Evolutionary conservation across 2,888 invertebrate species (phyloP).

Genomic region (Halictus quadricinctus): DNA sequence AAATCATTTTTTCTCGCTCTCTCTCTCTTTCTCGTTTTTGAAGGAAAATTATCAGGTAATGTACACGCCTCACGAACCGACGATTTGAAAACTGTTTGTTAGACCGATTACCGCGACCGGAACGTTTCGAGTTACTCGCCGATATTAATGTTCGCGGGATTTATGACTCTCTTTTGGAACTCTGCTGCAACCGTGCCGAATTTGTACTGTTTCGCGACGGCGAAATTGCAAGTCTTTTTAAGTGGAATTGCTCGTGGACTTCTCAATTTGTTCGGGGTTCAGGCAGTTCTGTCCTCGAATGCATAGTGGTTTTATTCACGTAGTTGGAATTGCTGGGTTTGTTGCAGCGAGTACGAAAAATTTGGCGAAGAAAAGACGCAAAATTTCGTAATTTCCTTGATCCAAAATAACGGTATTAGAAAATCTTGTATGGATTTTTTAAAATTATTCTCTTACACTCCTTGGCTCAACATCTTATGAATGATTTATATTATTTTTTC

Average conservation of each 20-base stretch:
- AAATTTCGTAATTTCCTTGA: no score
- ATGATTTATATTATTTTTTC: no score
- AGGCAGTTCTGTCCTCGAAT: not conserved
- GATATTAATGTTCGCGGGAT: not conserved
- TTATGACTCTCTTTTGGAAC: not conserved
- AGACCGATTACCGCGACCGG: constrained; percentile 4
- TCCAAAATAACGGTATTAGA: no score
- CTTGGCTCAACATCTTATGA: no score
- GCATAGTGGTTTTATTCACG: not conserved
- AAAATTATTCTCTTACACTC: no score
- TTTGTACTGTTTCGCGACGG: not conserved
- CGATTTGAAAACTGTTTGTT: not conserved
- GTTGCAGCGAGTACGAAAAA: no score
- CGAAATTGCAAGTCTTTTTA: not conserved
- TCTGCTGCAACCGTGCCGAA: not conserved
- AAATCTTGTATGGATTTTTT: no score
- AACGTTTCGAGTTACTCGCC: not conserved
- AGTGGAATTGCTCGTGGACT: not conserved
- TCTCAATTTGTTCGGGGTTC: not conserved
- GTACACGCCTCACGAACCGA: not conserved
- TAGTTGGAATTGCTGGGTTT: not conserved
- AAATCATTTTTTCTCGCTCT: not conserved
- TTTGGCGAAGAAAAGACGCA: no score
- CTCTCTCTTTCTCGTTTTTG: not conserved
- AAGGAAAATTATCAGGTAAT: not conserved